Evolutionary conservation across 2,797 vertebrate genomes (phyloP), one percentile per base, ranked within the genome.

Genomic region (Ctenosaura bakeri): DNA sequence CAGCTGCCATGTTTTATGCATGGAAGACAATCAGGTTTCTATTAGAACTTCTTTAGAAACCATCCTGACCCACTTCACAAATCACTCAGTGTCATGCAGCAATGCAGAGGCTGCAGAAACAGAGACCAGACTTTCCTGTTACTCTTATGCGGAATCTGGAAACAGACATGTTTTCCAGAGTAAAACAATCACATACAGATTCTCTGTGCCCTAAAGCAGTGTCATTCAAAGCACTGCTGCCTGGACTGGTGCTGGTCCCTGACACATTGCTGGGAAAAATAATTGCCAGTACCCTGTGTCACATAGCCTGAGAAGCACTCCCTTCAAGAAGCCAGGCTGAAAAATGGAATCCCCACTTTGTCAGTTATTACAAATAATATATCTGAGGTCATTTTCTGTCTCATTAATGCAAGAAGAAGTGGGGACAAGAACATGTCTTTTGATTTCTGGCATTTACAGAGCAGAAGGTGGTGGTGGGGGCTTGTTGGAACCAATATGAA

Each of bases 361-460:
- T 42, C 10, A 46, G 20, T 76, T 87, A 83, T 54, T 79, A 78
- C 32, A 91, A 46, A 62, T 0, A 32, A 4, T n/a, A 10, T 2
- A n/a, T 4, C 74, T 35, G 59, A 87, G 64, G 14, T 12, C 0
- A 0, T 46, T 56, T 77, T 35, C 7, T 12, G 18, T 79, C 29
- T 22, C 64, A 18, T 24, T 42, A 86, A 42, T 86, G 46, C 50
- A 73, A 90, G 20, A 14, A 92, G 24, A 38, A 22, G 32, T 22
- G n/a, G 38, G 20, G 90, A 91, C 56, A 35, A 69, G 38, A 7
- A 87, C 18, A 32, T 24, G 64, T 88, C 79, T 87, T 92, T 78
- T 64, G 64, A 88, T 42, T 52, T 42, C 12, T 89, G 74, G 77
- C 35, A 84, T 24, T 77, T 24, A 20, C 38, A 46, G 22, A 22